phyloP scores from a whole-genome alignment of 2,113 vertebrate species.

The Thomomys bottae region DNA sequence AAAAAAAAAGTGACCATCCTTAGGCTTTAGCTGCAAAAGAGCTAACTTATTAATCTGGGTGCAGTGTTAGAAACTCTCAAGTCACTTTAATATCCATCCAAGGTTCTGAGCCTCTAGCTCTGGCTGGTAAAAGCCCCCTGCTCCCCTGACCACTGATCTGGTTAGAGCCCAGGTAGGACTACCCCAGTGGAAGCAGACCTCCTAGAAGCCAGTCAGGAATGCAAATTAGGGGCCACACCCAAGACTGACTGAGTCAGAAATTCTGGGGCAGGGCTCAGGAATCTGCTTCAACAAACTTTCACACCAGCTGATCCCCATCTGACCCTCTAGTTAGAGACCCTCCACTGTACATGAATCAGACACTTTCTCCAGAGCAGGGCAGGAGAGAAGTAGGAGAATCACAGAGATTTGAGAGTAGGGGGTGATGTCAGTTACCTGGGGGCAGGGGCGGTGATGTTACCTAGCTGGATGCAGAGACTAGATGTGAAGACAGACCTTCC shows the following conservation, averaged over 20 bases:
- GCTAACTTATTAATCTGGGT: not conserved
- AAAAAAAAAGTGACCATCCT: not conserved
- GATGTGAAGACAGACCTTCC: not conserved
- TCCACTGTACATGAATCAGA: not conserved
- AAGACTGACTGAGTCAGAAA: not conserved
- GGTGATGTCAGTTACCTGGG: not conserved
- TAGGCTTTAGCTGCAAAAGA: slow-evolving; percentile 19
- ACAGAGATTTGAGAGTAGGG: not conserved
- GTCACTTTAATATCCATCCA: not conserved
- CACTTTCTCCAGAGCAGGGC: not conserved
- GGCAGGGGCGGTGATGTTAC: not conserved
- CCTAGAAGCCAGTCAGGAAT: not conserved
- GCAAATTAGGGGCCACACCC: not conserved
- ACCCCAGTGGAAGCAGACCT: not conserved
- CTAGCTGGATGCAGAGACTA: not conserved
- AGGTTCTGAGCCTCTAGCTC: not conserved
- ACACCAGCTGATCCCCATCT: not conserved
- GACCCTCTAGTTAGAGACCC: not conserved
- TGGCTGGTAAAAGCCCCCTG: not conserved
- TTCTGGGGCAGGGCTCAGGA: not conserved
- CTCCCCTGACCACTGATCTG: not conserved
- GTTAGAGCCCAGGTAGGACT: not conserved
- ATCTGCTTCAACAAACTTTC: not conserved
- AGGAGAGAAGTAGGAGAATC: not conserved
- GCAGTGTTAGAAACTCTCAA: not conserved